These are phyloP conservation scores for Enteromius thamalakanensis DNA, from an alignment of 2,797 vertebrate species.

Conservation along the genomic window DNA sequence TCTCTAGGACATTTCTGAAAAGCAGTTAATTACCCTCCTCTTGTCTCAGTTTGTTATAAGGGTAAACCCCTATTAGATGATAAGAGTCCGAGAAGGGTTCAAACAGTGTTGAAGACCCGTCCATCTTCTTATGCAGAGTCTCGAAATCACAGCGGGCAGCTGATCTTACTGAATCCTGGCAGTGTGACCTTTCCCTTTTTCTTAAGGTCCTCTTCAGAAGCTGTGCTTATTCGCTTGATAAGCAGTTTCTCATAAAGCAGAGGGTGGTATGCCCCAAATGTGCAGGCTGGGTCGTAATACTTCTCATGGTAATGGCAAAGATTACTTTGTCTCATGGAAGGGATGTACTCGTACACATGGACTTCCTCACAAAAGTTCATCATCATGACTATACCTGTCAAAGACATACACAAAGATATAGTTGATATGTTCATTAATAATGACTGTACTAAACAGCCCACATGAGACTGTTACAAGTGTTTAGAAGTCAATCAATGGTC, in stretches of 20 bases:
- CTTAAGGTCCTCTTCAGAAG: slow-evolving; percentile 74
- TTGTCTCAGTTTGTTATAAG: background rate
- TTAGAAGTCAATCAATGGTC: background rate
- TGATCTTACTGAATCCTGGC: slow-evolving; percentile 78
- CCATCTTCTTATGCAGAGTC: background rate
- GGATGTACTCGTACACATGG: slow-evolving; percentile 86
- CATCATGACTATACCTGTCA: slow-evolving; percentile 85
- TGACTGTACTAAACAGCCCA: background rate
- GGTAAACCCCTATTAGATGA: background rate
- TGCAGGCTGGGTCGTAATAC: slow-evolving; percentile 81
- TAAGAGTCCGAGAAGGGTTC: background rate
- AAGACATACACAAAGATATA: slow-evolving; percentile 19
- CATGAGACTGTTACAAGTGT: background rate
- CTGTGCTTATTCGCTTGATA: slow-evolving; percentile 81
- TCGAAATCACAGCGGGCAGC: slow-evolving; percentile 63
- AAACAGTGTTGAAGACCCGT: background rate
- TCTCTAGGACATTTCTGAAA: background rate
- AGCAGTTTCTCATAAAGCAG: slow-evolving; percentile 86
- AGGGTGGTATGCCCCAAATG: slow-evolving; percentile 85
- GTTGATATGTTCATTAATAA: background rate
- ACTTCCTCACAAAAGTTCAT: slow-evolving; percentile 85
- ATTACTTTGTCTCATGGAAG: slow-evolving; percentile 81
- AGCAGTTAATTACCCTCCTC: background rate
- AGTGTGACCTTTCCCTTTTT: slow-evolving; percentile 83
- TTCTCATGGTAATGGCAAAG: slow-evolving; percentile 86